A percentile compares a stretch with the other conserved stretches of the same genome.
Evolutionary conservation across 2,113 vertebrate genomes (phyloP).

Genomic region (Bufo bufo): DNA sequence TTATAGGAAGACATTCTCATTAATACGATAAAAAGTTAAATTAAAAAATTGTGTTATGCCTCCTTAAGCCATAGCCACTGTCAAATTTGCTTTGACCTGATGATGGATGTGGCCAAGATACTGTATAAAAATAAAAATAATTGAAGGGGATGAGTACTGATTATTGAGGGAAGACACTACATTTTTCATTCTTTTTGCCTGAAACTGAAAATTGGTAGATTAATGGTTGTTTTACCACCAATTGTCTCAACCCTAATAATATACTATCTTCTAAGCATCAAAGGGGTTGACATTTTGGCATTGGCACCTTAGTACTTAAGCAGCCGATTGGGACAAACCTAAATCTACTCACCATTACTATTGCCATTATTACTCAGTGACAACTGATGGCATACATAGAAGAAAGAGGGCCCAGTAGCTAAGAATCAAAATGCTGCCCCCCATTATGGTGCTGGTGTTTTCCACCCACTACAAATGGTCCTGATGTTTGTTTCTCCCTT

Average conservation of each 20-base stretch:
- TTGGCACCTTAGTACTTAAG: too few species aligned
- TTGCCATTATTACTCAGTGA: background rate
- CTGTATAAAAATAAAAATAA: too few species aligned
- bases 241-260: background rate
- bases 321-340: too few species aligned
- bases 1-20: background rate
- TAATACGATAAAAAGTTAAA: too few species aligned
- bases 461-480: background rate
- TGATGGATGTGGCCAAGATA: background rate
- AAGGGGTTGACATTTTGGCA: background rate
- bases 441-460: background rate
- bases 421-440: background rate
- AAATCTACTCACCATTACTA: too few species aligned
- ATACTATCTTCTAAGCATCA: background rate
- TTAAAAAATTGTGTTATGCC: too few species aligned
- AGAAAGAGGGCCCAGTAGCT: background rate
- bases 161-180: background rate
- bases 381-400: background rate
- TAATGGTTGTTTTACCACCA: background rate
- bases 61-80: background rate
- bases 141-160: background rate
- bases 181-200: background rate
- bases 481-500: background rate
- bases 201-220: background rate
- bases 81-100: background rate